phyloP scores from a whole-genome alignment of 2,888 invertebrate genomes.

The Tiliacea aurago region DNA sequence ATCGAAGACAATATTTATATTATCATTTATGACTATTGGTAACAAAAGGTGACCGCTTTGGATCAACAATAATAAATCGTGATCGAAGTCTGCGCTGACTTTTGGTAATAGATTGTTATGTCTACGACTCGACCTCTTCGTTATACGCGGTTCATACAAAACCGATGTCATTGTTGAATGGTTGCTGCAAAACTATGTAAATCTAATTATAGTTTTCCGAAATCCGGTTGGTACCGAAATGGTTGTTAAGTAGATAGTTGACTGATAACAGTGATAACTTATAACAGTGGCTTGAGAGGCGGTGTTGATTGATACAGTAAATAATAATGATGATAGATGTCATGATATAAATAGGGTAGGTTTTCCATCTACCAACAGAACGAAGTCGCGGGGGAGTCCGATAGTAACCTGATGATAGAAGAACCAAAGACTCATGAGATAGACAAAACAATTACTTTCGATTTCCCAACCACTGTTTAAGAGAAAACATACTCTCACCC shows the following conservation, averaged over 20 bases:
- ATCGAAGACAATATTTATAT: conserved; percentile 31
- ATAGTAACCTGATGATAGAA: background rate
- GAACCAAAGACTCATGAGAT: conserved; percentile 8
- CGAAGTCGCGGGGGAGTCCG: too few relatives aligned
- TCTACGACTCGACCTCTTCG: background rate
- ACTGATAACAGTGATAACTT: background rate
- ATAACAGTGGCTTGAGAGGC: background rate
- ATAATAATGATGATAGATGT: background rate
- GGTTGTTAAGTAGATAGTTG: background rate
- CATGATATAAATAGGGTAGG: background rate
- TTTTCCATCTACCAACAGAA: background rate
- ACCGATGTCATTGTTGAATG: conserved; percentile 1
- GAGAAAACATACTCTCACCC: conserved; percentile 5
- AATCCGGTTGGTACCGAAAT: background rate
- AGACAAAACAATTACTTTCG: background rate
- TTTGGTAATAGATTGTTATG: background rate
- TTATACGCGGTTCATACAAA: background rate
- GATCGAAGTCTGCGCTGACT: background rate
- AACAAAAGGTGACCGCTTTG: conserved; percentile 31
- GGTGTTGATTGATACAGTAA: background rate
- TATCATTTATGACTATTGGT: conserved; percentile 19
- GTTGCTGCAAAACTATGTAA: background rate
- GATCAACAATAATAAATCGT: conserved; percentile 32
- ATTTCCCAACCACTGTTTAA: background rate
- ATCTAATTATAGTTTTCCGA: background rate